Evolutionary conservation across 2,113 vertebrate genomes (phyloP).

Genomic region (Hiodon alosoides): DNA sequence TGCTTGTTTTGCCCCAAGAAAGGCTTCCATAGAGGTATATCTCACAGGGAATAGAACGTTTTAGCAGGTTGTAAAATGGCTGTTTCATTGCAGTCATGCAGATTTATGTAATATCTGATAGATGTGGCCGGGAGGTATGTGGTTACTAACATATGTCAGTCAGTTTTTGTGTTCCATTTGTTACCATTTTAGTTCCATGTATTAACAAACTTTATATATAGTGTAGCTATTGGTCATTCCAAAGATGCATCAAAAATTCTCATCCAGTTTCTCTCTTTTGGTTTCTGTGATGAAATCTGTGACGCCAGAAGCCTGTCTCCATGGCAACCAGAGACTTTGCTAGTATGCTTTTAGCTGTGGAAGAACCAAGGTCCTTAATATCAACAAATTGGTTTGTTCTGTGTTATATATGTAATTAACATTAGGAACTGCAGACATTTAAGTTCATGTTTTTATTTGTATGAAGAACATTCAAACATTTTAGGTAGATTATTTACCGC

Average conservation of each 20-base stretch:
- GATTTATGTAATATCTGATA: background rate
- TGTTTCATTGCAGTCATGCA: background rate
- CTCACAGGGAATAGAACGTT: background rate
- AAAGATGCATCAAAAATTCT: background rate
- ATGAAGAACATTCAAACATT: no score
- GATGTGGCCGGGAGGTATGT: background rate
- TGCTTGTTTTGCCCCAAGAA: background rate
- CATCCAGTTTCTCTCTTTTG: conserved; percentile 24
- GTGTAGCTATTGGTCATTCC: background rate
- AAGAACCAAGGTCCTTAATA: background rate
- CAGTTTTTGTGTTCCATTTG: background rate
- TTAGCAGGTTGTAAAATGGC: background rate
- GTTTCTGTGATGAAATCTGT: conserved; percentile 18
- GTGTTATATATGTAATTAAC: background rate
- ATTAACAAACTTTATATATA: background rate
- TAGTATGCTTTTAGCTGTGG: background rate
- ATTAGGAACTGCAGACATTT: background rate
- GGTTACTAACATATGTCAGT: background rate
- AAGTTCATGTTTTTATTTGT: no score
- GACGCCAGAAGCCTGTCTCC: conserved; percentile 41
- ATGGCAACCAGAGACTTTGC: conserved; percentile 45
- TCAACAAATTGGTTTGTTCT: background rate
- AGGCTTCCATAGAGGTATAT: background rate
- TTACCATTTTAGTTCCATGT: background rate
- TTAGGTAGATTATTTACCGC: no score